These are phyloP conservation scores for Furcifer pardalis DNA, from an alignment of 2,797 vertebrate species.

Conservation along the genomic window DNA sequence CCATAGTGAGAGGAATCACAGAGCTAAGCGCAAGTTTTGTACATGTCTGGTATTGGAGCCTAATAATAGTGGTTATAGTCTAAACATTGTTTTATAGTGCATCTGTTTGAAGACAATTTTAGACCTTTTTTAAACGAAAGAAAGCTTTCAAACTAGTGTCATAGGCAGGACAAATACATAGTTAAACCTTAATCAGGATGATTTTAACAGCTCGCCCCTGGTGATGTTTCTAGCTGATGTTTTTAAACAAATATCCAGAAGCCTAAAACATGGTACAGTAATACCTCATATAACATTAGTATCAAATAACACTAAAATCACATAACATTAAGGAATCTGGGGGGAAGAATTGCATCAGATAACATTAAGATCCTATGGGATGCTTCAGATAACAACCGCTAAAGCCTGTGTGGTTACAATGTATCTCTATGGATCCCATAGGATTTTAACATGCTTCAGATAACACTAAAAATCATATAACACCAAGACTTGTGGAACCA, in stretches of 20 bases:
- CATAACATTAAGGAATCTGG: too few relatives aligned
- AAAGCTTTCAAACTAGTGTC: slow-evolving; percentile 15
- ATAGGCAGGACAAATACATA: slow-evolving; percentile 11
- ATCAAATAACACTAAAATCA: too few relatives aligned
- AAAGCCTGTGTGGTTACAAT: too few relatives aligned
- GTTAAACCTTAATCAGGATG: slow-evolving; percentile 24
- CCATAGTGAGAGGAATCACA: not conserved
- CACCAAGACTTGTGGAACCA: too few relatives aligned
- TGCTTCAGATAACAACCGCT: too few relatives aligned
- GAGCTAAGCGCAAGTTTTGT: not conserved
- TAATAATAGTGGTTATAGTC: slow-evolving; percentile 3
- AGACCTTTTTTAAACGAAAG: slow-evolving; percentile 20
- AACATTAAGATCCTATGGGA: too few relatives aligned
- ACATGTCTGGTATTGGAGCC: slow-evolving; percentile 2
- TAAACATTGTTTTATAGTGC: slow-evolving; percentile 22
- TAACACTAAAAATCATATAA: too few relatives aligned
- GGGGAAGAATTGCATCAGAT: too few relatives aligned
- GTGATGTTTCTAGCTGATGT: not conserved
- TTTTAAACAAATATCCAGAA: not conserved
- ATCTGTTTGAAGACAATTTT: slow-evolving; percentile 40
- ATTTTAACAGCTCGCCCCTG: slow-evolving; percentile 25
- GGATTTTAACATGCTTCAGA: too few relatives aligned
- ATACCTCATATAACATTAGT: too few relatives aligned
- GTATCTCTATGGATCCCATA: too few relatives aligned
- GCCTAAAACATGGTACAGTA: slow-evolving; percentile 2